A percentile compares a stretch with the other conserved stretches of the same genome.
Evolutionary conservation across 2,888 invertebrate species (phyloP).

Genomic region (Gari tellinella): DNA sequence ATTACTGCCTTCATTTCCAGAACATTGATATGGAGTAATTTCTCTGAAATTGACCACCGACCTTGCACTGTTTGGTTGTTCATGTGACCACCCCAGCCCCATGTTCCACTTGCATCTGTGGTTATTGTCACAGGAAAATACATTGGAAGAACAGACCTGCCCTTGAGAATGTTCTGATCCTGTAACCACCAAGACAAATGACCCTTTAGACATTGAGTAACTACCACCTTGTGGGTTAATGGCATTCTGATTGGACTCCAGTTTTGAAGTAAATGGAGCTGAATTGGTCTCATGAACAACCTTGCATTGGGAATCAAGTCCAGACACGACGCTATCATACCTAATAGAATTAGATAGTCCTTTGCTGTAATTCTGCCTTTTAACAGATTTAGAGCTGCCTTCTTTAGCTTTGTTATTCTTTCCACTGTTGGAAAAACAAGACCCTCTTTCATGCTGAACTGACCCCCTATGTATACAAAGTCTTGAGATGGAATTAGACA

Average conservation of each 20-base stretch:
- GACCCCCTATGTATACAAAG: constrained; percentile 28
- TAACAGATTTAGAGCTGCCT: constrained; percentile 17
- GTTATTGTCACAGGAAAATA: constrained; percentile 25
- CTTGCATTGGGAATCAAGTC: constrained; percentile 50
- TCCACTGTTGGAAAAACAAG: constrained; percentile 35
- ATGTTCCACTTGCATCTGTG: constrained; percentile 41
- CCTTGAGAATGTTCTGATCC: constrained; percentile 31
- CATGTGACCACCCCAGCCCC: constrained; percentile 22
- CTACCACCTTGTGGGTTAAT: background rate
- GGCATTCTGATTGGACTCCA: constrained; percentile 36
- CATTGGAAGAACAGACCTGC: constrained; percentile 17
- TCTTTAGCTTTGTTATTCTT: constrained; percentile 21
- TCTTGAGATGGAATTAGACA: constrained; percentile 25
- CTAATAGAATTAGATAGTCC: constrained; percentile 25
- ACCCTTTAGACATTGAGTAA: constrained; percentile 1
- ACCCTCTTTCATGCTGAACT: constrained; percentile 24
- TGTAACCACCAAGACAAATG: constrained; percentile 30
- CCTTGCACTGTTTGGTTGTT: constrained; percentile 15
- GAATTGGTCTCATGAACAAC: constrained; percentile 49
- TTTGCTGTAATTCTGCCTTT: constrained; percentile 12
- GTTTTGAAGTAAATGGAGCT: constrained; percentile 31
- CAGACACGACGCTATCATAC: constrained; percentile 43
- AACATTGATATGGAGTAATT: constrained; percentile 34
- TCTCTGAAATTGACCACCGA: constrained; percentile 19
- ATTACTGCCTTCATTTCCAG: constrained; percentile 42